Base-by-base conservation (phyloP, 2,888 invertebrate species). In the Melieria picta region DNA sequence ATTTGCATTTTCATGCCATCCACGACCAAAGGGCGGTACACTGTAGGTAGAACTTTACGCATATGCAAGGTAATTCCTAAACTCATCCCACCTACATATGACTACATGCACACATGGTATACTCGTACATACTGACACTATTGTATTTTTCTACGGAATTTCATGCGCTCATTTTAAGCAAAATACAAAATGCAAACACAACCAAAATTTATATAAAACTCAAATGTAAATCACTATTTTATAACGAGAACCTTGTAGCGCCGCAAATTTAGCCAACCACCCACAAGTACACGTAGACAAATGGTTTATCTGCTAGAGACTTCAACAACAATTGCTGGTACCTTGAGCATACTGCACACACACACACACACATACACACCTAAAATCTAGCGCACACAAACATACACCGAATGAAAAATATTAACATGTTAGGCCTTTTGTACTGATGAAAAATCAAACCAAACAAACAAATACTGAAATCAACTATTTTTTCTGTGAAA, bases 11-110 rank as follows among this genome's bases (percentile, higher is more conserved):
- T 61, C 61, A 61, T 45, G 61, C 61, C 61, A 61, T 61, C 61
- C 61, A 45, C 43, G 60, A 46, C 58, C 42, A 57, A 72, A 75
- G 69, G 73, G 62, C 66, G 30, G 30, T 62, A 66, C 50, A 68
- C 52, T 65, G 48, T 50, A 75, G 61, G 42, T 62, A 56, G 11
- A 70, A 72, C 52, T 43, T 60, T 10, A 13, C 65, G 50, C 65
- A 63, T 47, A 65, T 63, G 62, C 64, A 55, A 60, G 62, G 57
- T 65, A 57, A 71, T 63, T 85, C 83, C 84, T 84, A 83, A 82
- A 83, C 30, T 84, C 83, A 85, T 83, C 84, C 84, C 84, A 84
- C 85, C 84, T 84, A 81, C 77, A 80, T 82, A 83, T 83, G 13
- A 5, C 30, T 30, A 30, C 30, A 30, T 30, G 30, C 30, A 30